These are phyloP conservation scores for Centroberyx gerrardi DNA, from an alignment of 2,797 vertebrate species.

Conservation along the genomic window DNA sequence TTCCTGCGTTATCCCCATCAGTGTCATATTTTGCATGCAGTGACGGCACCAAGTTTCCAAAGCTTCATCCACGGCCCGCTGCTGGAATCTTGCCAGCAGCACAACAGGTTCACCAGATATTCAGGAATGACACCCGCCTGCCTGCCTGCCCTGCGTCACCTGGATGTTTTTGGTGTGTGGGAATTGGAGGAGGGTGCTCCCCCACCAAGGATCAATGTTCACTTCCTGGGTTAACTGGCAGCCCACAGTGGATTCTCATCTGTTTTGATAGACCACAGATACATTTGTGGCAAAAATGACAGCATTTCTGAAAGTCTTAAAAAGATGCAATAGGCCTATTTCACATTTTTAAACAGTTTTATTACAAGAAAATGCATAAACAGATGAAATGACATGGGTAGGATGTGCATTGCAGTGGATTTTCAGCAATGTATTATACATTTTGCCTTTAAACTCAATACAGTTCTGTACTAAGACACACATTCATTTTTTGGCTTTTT, in stretches of 20 bases:
- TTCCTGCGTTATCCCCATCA: conserved; percentile 24
- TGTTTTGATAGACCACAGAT: not conserved
- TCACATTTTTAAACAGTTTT: no score
- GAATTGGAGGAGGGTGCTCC: conserved; percentile 19
- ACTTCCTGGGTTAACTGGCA: not conserved
- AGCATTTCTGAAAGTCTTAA: no score
- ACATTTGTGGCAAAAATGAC: not conserved
- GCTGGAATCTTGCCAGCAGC: conserved; percentile 40
- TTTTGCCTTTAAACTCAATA: not conserved
- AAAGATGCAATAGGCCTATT: no score
- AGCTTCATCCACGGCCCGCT: conserved; percentile 33
- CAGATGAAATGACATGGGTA: not conserved
- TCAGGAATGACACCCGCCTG: conserved; percentile 50
- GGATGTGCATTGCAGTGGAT: not conserved
- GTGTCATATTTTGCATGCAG: conserved; percentile 79
- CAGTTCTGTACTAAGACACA: no score
- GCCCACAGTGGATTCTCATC: no score
- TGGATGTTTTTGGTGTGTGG: not conserved
- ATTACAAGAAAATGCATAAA: not conserved
- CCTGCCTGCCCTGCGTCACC: not conserved
- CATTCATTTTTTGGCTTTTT: not conserved
- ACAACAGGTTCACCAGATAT: conserved; percentile 38
- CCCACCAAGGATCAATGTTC: not conserved
- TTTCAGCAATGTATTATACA: not conserved
- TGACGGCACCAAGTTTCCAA: conserved; percentile 77